phyloP scores from a whole-genome alignment of 2,797 vertebrate species.

The Hypotaenidia philippensis region DNA sequence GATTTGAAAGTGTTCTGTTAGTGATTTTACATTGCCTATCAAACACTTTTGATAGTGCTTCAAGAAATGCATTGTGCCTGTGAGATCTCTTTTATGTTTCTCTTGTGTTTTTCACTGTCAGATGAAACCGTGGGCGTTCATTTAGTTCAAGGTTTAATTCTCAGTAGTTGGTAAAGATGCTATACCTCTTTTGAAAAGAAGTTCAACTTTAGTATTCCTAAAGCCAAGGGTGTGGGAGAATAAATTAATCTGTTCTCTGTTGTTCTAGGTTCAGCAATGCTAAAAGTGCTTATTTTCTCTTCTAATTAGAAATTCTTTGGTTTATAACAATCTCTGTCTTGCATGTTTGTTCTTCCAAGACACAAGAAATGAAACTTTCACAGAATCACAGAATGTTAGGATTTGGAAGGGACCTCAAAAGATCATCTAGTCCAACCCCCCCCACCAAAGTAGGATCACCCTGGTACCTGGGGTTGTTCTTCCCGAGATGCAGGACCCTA shows the following conservation, averaged over 20 bases:
- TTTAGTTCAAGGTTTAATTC: neutral
- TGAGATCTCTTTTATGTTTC: neutral
- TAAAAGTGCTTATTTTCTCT: neutral
- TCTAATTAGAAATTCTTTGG: neutral
- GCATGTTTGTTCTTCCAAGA: neutral
- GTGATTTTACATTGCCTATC: neutral
- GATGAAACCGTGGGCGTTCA: neutral
- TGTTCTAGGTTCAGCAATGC: neutral
- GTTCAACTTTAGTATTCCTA: neutral
- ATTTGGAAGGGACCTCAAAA: too few species aligned
- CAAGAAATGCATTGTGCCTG: neutral
- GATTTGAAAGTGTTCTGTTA: neutral
- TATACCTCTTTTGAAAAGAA: neutral
- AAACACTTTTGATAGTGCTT: neutral
- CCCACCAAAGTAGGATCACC: too few species aligned
- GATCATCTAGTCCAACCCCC: too few species aligned
- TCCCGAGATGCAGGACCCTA: too few species aligned
- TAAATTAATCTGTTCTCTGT: neutral
- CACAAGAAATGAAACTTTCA: neutral
- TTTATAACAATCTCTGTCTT: neutral
- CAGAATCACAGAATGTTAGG: too few species aligned
- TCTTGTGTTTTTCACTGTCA: neutral
- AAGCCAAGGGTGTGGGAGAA: neutral
- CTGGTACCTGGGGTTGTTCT: too few species aligned
- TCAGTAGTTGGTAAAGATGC: neutral